Percentiles rank a stretch among this genome's conserved stretches.
Conservation (phyloP, 2,113 vertebrate species). For the Acinonyx jubatus region DNA sequence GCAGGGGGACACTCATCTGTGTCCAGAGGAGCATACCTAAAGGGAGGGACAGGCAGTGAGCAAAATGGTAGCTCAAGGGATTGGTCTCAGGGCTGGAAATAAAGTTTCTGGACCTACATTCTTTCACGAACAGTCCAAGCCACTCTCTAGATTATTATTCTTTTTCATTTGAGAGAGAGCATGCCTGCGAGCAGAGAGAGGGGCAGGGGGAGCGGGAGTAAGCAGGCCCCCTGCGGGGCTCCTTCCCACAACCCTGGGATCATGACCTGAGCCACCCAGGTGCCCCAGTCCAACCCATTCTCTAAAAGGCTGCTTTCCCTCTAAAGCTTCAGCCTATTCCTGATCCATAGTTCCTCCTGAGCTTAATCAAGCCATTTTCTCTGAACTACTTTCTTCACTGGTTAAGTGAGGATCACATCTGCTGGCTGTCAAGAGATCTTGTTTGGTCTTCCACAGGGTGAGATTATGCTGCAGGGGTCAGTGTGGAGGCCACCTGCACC, state of each 20-base stretch:
- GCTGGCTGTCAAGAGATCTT: not conserved
- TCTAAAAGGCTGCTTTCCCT: not conserved
- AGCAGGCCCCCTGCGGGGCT: too few species aligned
- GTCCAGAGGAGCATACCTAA: not conserved
- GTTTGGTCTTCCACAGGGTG: not conserved
- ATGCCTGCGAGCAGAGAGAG: too few species aligned
- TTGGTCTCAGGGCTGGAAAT: not conserved
- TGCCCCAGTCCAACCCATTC: not conserved
- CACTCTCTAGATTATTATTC: not conserved
- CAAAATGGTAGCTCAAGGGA: not conserved
- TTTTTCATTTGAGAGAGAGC: too few species aligned
- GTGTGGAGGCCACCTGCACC: not conserved
- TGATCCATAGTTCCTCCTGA: not conserved
- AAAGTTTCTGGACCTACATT: not conserved
- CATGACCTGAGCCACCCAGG: too few species aligned
- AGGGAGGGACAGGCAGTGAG: not conserved
- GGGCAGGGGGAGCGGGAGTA: too few species aligned
- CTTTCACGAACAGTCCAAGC: not conserved
- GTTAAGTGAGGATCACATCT: not conserved
- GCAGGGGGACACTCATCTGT: not conserved
- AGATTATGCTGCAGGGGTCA: not conserved
- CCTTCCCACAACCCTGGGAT: too few species aligned
- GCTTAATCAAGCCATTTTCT: not conserved
- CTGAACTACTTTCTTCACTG: not conserved
- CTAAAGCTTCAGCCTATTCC: not conserved